These are phyloP conservation scores for Bombus cullumanus DNA, from an alignment of 1,140 invertebrate genomes.

Conservation along the genomic window DNA sequence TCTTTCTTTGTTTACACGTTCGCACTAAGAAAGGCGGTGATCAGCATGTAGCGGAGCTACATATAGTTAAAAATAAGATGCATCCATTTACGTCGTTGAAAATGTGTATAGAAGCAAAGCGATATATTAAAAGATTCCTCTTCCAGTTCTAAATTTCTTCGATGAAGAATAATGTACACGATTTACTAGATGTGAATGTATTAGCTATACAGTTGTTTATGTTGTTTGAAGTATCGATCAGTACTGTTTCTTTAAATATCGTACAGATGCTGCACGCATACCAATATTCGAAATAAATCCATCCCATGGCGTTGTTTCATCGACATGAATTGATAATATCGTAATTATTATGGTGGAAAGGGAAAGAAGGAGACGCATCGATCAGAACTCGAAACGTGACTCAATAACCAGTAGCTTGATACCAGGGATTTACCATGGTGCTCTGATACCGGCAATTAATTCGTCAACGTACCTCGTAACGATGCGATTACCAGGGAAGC, in stretches of 20 bases:
- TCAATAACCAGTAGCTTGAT: constrained; percentile 48
- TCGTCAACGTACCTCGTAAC: constrained; percentile 45
- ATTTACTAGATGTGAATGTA: not conserved
- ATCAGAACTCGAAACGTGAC: constrained; percentile 53
- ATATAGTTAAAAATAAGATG: not conserved
- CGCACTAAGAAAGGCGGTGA: too few species aligned
- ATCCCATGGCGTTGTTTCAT: not conserved
- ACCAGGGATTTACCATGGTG: constrained; percentile 26
- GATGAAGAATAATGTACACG: too few species aligned
- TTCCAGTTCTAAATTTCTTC: too few species aligned
- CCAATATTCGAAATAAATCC: not conserved
- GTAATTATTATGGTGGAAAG: constrained; percentile 1
- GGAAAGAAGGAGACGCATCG: constrained; percentile 3
- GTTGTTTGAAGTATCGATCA: not conserved
- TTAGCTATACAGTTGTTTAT: not conserved
- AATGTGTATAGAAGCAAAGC: too few species aligned
- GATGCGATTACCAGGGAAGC: constrained; percentile 28
- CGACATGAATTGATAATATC: not conserved
- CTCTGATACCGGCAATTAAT: constrained; percentile 62
- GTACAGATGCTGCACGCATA: not conserved
- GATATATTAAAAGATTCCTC: too few species aligned
- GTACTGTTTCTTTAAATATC: not conserved
- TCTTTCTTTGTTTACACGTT: not conserved
- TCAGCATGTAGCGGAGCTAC: not conserved
- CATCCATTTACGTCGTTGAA: too few species aligned